Evolutionary conservation across 2,888 invertebrate genomes (phyloP), one percentile per base, ranked within the genome.

Genomic region (Minunthozetes semirufus): DNA sequence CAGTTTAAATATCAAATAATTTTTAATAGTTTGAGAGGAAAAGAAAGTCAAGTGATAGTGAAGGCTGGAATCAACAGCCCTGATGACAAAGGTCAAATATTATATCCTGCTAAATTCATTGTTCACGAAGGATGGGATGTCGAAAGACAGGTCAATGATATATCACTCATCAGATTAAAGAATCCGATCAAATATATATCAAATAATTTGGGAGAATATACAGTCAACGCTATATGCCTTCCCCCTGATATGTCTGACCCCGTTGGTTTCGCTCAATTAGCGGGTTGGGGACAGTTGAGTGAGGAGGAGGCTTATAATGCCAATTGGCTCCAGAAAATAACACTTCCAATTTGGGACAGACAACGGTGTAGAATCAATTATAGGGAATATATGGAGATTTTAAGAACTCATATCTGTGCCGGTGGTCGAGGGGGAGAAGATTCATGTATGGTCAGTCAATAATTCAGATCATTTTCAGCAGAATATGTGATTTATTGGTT

Each of bases 251-350:
- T 1, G 0, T 8, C 6, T 19, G 61, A 61, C 0, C 73, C 53
- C 0, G 17, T 8, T 15, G 61, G 38, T 6, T 1, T 4, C 0
- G 53, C 56, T 3, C 13, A 15, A 13, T n/a, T 73, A 4, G 73
- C 59, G 42, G 73, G 73, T 29, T 73, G 73, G 73, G 73, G 73
- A 9, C 22, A 68, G 15, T 1, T 6, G 19, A 46, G 22, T 13
- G 0, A 22, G 1, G 11, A 38, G 11, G 25, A n/a, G 5, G 42
- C 9, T 2, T 2, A 19, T 8, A 22, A 0, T 13, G 9, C 42
- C 3, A 22, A 42, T 0, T 42, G 11, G 19, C 42, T 68, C 1
- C 38, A 68, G 22, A 68, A 68, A 42, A 11, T 68, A 22, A 19
- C 19, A 1, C 0, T 68, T 38, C 68, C 68, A 4, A 22, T 42